Evolutionary conservation across 1,140 invertebrate genomes (phyloP), one percentile per base, ranked within the genome.

Genomic region (Neodiprion lecontei): DNA sequence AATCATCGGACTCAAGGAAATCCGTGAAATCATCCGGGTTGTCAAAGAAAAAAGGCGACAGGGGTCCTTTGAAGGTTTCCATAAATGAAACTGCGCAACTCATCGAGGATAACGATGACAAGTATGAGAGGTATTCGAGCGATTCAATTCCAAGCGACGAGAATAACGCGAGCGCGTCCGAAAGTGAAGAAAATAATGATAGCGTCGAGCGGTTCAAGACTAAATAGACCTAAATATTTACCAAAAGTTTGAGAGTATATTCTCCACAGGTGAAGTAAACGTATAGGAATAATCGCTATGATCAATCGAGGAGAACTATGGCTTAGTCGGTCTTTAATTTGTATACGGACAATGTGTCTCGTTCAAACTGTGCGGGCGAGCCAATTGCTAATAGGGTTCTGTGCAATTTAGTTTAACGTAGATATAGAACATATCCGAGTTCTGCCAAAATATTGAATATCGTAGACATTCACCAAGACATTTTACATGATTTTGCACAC

Each of bases 51-150:
- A 88, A 80, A 86, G 81, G 70, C 79, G 87, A 86, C 70, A 80
- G 86, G 1, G 81, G 83, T 48, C 79, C 83, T 7, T 77, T 88
- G 0, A 84, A 87, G 65, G 90, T 91, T 1, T 91, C 90, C 0
- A 90, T 91, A 48, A 91, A 91, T 75, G 90, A 91, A 72, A 90
- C 85, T 1, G 88, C 89, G 4, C 88, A 90, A 79, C 79, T 88
- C 0, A 90, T 90, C 61, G 86, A 89, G 50, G 89, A 89, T 67
- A 84, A 88, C 72, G 78, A 88, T 2, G 77, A 84, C 8, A 86
- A 87, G 49, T 87, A 88, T 77, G 79, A 69, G 21, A 72, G 69
- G 53, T 78, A 72, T 28, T 69, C 70, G 3, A 74, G 67, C 9
- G 70, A 80, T 50, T 49, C 70, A 48, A 71, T 14, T 14, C n/a